These are phyloP conservation scores for Odontocolon sp. DNA, from an alignment of 2,888 invertebrate genomes.

Conservation along the genomic window DNA sequence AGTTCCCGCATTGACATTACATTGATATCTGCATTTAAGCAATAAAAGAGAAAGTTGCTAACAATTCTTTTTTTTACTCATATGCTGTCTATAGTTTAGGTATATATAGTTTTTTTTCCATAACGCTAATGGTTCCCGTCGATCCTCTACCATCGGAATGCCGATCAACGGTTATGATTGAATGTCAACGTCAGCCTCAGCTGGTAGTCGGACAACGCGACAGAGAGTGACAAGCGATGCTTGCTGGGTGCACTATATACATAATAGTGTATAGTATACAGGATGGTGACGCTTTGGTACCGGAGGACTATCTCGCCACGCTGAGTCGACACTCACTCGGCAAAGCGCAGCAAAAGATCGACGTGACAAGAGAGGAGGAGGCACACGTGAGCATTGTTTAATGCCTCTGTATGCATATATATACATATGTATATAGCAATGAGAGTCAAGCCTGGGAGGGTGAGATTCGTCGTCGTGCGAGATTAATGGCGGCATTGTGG, in stretches of 20 bases:
- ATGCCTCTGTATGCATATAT: conserved; percentile 29
- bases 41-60: too few species aligned
- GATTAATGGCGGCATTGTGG: conserved; percentile 53
- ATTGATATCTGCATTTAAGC: too few species aligned
- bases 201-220: conserved; percentile 44
- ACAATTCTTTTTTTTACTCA: background rate
- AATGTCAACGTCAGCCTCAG: conserved; percentile 54
- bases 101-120: too few species aligned
- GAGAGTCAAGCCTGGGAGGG: conserved; percentile 27
- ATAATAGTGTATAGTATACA: background rate
- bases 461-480: conserved; percentile 42
- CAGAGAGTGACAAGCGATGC: conserved; percentile 39
- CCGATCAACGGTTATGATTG: conserved; percentile 41
- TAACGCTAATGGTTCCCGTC: conserved; percentile 40
- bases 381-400: conserved; percentile 43
- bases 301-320: conserved; percentile 21
- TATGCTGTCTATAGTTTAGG: too few species aligned
- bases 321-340: conserved; percentile 57
- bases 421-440: background rate
- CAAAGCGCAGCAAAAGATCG: conserved; percentile 44
- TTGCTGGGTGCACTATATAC: conserved; percentile 41
- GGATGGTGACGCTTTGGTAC: conserved; percentile 12
- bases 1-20: too few species aligned
- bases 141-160: conserved; percentile 32
- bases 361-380: conserved; percentile 49